Evolutionary conservation across 2,888 invertebrate genomes (phyloP), one percentile per base, ranked within the genome.

Genomic region (Meiosimyza platycephala): DNA sequence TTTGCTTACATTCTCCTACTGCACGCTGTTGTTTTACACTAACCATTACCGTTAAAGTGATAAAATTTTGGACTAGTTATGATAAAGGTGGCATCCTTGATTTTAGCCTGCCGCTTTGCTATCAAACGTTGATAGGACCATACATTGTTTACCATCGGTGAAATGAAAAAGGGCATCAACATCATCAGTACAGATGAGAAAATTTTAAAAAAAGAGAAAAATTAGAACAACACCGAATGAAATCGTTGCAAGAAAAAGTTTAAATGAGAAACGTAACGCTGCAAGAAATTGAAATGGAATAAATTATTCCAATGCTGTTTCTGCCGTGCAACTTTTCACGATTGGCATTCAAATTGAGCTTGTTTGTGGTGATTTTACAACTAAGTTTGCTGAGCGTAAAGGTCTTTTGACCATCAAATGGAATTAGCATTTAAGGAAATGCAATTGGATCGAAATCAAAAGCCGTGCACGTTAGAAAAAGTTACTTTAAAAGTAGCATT

Each of bases 1-100:
- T 81, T 93, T 92, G 52, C 95, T 95, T 69, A 93, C 90, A 87
- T 96, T 96, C 69, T 95, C 92, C 74, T 94, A 92, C 82, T 92
- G 89, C 74, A 90, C 88, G 82, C 91, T 90, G 72, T n/a, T 93
- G 94, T 88, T 93, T 91, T 78, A 95, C 91, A 85, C 92, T 92
- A 78, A 92, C 93, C 77, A 92, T 91, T 79, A 95, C 89, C 40
- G 94, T 91, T 80, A 94, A 94, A 90, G 89, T 77, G 81, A 89
- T 88, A 22, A 88, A 87, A 72, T 90, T 88, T 73, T 88, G 88
- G 40, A 89, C 88, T 3, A 68, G 88, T 87, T 79, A 90, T 88
- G 76, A 89, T 88, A 73, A 90, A 83, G 18, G 89, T 89, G 65
- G 90, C 89, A 76, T 89, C 89, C 71, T 88, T 88, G 55, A 89